Evolutionary conservation across 53 echinoderm and acorn worm species (phyloP).

Genomic region (Luidia sarsii): DNA sequence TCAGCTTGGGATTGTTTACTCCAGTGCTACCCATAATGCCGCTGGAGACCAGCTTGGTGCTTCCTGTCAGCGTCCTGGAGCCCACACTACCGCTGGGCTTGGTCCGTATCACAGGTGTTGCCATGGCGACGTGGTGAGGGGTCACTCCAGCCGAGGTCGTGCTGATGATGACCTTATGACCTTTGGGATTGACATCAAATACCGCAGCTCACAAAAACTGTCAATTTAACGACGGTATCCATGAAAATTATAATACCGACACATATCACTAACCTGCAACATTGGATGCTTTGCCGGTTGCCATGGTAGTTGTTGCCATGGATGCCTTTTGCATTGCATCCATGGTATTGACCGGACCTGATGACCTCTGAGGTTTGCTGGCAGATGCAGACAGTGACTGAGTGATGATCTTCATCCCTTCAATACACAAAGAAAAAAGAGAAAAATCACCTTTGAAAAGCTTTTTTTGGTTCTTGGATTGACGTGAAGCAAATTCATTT

Average conservation of each 20-base stretch:
- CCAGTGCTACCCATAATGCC: neutral
- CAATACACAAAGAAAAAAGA: too few relatives aligned
- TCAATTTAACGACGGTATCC: neutral
- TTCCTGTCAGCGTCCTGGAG: neutral
- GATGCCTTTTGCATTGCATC: conserved; percentile 13
- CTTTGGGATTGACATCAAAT: too few relatives aligned
- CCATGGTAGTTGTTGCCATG: conserved; percentile 38
- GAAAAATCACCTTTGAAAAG: too few relatives aligned
- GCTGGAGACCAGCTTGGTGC: neutral
- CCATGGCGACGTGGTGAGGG: conserved; percentile 22
- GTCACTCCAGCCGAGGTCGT: conserved; percentile 22
- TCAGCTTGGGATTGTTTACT: neutral
- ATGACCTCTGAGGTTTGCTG: conserved; percentile 36
- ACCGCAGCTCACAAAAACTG: too few relatives aligned
- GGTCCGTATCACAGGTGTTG: neutral
- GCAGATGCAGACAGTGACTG: conserved; percentile 57
- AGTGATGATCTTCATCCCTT: conserved; percentile 75
- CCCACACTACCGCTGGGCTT: conserved; percentile 11
- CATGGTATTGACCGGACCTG: neutral
- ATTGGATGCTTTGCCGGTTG: conserved; percentile 60
- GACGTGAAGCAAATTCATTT: too few relatives aligned
- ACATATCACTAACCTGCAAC: conserved; percentile 43
- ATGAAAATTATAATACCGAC: neutral
- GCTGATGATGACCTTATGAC: conserved; percentile 45
- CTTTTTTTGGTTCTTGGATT: too few relatives aligned